phyloP scores from a whole-genome alignment of 2,888 invertebrate species.

The Cecidostiba fungosa region DNA sequence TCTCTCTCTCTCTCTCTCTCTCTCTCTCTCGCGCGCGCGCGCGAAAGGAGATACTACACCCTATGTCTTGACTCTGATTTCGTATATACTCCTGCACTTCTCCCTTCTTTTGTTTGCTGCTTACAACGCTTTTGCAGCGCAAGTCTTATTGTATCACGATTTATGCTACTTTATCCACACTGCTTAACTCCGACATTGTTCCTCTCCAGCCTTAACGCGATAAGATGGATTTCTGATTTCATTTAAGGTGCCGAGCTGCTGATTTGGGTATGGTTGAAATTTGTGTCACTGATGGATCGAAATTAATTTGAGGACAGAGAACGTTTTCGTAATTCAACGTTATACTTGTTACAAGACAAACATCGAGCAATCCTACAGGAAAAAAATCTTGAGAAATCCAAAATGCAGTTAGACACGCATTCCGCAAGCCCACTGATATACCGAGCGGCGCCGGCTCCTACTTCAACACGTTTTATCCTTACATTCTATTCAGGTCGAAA shows the following conservation, averaged over 20 bases:
- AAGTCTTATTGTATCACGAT: constrained; percentile 40
- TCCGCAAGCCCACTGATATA: background rate
- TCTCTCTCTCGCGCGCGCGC: too few species aligned
- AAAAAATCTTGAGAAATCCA: background rate
- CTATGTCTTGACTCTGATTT: constrained; percentile 21
- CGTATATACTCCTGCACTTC: constrained; percentile 13
- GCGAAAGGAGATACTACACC: background rate
- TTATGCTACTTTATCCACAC: constrained; percentile 49
- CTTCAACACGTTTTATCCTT: constrained; percentile 47
- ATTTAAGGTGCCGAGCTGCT: background rate
- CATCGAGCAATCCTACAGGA: background rate
- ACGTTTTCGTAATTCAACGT: background rate
- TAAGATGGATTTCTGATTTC: constrained; percentile 46
- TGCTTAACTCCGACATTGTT: constrained; percentile 50
- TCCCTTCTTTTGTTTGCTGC: constrained; percentile 38
- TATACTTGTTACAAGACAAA: too few species aligned
- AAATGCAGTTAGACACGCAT: background rate
- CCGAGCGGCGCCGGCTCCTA: background rate
- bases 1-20: background rate
- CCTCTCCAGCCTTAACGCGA: constrained; percentile 6
- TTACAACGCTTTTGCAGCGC: constrained; percentile 2
- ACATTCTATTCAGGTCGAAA: constrained; percentile 65
- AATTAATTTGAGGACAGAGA: background rate
- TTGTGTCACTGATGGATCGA: constrained; percentile 28
- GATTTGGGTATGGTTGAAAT: background rate